Evolutionary conservation across 2,797 vertebrate species (phyloP).

Genomic region (Bryconaethiops microstoma): DNA sequence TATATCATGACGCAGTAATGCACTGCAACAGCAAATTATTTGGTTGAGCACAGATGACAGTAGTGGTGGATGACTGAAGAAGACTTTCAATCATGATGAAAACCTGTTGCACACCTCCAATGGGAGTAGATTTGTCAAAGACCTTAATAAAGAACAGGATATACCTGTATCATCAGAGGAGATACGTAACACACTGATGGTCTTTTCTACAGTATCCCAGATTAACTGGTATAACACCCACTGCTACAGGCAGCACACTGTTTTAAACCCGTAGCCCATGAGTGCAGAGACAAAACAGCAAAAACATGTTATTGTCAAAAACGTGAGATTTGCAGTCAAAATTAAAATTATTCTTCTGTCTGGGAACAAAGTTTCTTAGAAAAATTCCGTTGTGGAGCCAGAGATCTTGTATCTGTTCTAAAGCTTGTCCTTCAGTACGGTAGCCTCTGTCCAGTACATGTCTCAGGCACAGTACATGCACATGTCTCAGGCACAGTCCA

Average conservation of each 20-base stretch:
- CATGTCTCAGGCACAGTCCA: background rate
- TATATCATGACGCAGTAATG: background rate
- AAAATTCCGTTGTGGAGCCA: background rate
- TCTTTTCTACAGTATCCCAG: no score
- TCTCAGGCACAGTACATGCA: constrained; percentile 3
- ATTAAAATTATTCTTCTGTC: background rate
- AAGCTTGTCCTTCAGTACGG: background rate
- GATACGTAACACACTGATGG: no score
- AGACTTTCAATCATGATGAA: background rate
- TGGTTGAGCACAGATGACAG: background rate
- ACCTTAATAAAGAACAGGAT: no score
- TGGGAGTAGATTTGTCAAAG: no score
- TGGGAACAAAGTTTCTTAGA: background rate
- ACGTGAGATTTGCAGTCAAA: background rate
- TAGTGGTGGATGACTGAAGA: background rate
- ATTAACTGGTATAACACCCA: no score
- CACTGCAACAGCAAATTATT: background rate
- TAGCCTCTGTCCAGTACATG: background rate
- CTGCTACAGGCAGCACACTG: no score
- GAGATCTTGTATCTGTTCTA: background rate
- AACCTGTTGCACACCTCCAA: background rate
- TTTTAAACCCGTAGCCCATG: no score
- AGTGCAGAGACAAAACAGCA: no score
- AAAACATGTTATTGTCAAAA: no score
- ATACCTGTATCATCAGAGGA: no score